Evolutionary conservation across 2,888 invertebrate species (phyloP).

Genomic region (Scaptomyza flava): DNA sequence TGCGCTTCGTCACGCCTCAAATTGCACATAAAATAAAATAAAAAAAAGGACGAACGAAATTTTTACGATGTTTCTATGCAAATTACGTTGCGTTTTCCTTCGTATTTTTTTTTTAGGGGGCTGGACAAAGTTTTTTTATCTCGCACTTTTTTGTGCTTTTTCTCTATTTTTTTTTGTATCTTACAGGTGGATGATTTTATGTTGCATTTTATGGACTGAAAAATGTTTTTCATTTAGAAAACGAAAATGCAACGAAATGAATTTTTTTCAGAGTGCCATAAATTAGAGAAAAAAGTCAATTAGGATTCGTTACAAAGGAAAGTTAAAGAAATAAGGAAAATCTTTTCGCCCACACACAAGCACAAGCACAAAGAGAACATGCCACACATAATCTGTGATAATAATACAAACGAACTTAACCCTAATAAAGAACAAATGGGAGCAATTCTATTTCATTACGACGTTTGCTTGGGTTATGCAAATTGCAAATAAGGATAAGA

Average conservation of each 20-base stretch:
- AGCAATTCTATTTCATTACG: conserved; percentile 77
- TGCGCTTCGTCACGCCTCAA: conserved; percentile 66
- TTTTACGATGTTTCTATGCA: conserved; percentile 76
- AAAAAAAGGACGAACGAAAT: conserved; percentile 37
- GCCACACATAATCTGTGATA: conserved; percentile 66
- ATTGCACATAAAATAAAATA: conserved; percentile 46
- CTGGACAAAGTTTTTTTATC: conserved; percentile 16
- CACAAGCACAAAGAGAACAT: conserved; percentile 17
- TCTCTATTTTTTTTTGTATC: conserved; percentile 7
- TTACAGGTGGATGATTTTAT: conserved; percentile 72
- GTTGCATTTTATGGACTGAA: conserved; percentile 69
- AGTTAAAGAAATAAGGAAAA: conserved; percentile 20
- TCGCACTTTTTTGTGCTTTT: conserved; percentile 28
- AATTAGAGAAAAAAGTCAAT: conserved; percentile 62
- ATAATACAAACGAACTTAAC: conserved; percentile 52
- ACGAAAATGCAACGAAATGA: conserved; percentile 56
- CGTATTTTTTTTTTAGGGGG: neutral
- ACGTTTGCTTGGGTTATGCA: conserved; percentile 28
- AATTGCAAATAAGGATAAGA: conserved; percentile 19
- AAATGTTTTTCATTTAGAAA: conserved; percentile 55
- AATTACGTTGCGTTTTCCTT: conserved; percentile 41
- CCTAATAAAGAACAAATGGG: conserved; percentile 78
- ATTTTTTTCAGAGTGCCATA: conserved; percentile 37
- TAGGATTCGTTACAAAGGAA: conserved; percentile 55
- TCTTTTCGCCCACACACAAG: neutral